phyloP scores from a whole-genome alignment of 2,113 vertebrate genomes.

The Odocoileus hemionus region DNA sequence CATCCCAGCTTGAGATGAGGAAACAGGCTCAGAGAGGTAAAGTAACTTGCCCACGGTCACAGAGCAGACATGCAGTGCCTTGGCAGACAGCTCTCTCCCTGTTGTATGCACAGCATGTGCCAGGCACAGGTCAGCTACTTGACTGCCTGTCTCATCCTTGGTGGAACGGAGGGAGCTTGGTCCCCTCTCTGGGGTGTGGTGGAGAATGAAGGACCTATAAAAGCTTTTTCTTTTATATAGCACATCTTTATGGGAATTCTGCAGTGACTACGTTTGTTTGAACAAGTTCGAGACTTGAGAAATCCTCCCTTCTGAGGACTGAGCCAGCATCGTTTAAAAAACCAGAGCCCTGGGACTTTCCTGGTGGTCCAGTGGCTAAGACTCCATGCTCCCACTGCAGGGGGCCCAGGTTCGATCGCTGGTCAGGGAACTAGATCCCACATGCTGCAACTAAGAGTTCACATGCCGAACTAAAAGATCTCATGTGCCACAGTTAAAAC shows the following conservation, averaged over 20 bases:
- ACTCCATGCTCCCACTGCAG: neutral
- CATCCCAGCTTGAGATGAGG: neutral
- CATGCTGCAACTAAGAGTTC: neutral
- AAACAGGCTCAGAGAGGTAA: neutral
- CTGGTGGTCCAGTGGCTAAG: neutral
- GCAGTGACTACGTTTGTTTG: neutral
- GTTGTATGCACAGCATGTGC: neutral
- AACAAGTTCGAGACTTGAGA: constrained; percentile 21
- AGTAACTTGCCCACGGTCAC: neutral
- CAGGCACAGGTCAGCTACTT: neutral
- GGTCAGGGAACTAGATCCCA: neutral
- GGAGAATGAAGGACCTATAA: neutral
- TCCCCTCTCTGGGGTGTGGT: neutral
- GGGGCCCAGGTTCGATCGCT: neutral
- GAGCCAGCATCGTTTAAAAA: neutral
- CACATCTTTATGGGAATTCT: neutral
- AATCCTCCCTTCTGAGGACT: neutral
- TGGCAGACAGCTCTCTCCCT: neutral
- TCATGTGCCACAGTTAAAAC: neutral
- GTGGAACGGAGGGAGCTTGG: neutral
- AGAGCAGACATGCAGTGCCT: neutral
- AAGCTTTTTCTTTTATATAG: neutral
- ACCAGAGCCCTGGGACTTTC: neutral
- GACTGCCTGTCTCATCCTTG: neutral
- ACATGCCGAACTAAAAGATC: neutral